Percentiles rank a stretch among this genome's conserved stretches.
These are phyloP conservation scores for Romanogobio albipinnatus DNA, from an alignment of 2,113 vertebrate species.

Conservation along the genomic window DNA sequence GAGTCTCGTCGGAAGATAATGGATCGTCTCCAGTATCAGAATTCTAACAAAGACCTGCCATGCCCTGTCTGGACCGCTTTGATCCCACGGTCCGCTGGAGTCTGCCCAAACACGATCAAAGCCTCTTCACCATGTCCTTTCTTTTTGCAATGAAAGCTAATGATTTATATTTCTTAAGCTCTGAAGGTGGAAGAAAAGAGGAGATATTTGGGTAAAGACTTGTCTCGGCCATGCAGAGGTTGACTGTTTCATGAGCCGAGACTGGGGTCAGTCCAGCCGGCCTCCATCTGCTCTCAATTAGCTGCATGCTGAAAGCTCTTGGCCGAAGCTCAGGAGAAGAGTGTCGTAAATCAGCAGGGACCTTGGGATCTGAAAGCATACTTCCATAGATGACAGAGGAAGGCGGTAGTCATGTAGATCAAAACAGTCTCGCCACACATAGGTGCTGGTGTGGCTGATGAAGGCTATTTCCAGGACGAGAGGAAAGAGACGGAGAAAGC, in stretches of 20 bases:
- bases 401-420: constrained; percentile 8
- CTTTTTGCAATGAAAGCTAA: constrained; percentile 39
- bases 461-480: constrained; percentile 2
- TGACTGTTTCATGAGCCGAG: constrained; percentile 7
- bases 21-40: constrained; percentile 24
- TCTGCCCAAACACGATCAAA: constrained; percentile 59
- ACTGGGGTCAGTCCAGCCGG: constrained; percentile 55
- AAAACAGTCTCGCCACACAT: constrained; percentile 16
- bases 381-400: constrained; percentile 40
- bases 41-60: constrained; percentile 56
- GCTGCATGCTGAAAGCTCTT: constrained; percentile 45
- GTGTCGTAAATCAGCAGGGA: constrained; percentile 56
- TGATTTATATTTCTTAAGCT: constrained; percentile 36
- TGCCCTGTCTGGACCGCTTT: constrained; percentile 48
- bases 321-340: constrained; percentile 49
- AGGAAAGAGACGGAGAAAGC: neutral
- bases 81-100: constrained; percentile 44
- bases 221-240: neutral
- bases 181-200: constrained; percentile 31
- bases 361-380: constrained; percentile 41
- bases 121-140: constrained; percentile 25
- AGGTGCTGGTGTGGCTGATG: neutral
- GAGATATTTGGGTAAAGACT: constrained; percentile 4
- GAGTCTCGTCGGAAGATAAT: constrained; percentile 7
- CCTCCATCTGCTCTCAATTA: constrained; percentile 70